phyloP scores from a whole-genome alignment of 2,888 invertebrate genomes.

The Epirrhoe alternata region DNA sequence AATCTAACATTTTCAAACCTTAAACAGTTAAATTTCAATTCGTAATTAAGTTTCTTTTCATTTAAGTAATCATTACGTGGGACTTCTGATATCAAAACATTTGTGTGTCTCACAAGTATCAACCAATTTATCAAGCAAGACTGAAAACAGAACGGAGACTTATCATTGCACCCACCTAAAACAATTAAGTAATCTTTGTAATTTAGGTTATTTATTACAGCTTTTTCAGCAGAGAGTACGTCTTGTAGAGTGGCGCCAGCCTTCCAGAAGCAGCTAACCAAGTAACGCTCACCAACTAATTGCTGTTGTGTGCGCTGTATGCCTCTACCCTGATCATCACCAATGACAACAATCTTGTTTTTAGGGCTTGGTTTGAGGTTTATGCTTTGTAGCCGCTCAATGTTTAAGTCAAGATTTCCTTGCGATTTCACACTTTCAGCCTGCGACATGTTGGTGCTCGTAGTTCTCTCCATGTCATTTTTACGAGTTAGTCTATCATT shows the following conservation, averaged over 20 bases:
- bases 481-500: too few species aligned
- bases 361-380: neutral
- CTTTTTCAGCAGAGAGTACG: neutral
- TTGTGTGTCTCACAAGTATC: neutral
- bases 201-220: neutral
- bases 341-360: constrained; percentile 5
- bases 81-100: constrained; percentile 15
- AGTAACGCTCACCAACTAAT: constrained; percentile 5
- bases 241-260: constrained; percentile 13
- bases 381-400: neutral
- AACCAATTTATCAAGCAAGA: constrained; percentile 9
- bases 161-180: constrained; percentile 15
- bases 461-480: too few species aligned
- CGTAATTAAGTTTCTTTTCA: constrained; percentile 13
- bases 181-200: constrained; percentile 12
- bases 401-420: neutral
- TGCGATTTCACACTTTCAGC: neutral
- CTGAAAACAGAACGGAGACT: constrained; percentile 4
- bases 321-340: constrained; percentile 9
- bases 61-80: constrained; percentile 6
- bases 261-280: constrained; percentile 20
- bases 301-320: constrained; percentile 8
- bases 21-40: constrained; percentile 10
- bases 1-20: constrained; percentile 6
- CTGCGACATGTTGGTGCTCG: too few species aligned